These are phyloP conservation scores for Eulemur mongoz DNA, from an alignment of 2,797 vertebrate genomes.

Conservation along the genomic window DNA sequence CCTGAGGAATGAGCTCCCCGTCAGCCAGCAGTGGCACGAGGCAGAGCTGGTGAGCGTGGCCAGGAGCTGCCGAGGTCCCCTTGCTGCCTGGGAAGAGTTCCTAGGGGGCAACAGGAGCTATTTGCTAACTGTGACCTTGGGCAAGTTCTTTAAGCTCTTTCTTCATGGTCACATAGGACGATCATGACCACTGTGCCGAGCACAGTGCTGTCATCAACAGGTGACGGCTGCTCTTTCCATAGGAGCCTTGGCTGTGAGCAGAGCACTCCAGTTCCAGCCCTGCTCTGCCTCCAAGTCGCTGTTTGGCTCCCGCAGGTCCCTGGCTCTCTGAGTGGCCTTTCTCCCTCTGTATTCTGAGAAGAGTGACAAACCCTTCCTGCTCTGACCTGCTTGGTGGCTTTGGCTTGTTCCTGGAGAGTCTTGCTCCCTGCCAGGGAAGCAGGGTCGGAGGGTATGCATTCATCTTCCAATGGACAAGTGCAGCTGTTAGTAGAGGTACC, in stretches of 20 bases:
- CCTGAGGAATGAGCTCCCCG: background rate
- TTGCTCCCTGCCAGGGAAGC: background rate
- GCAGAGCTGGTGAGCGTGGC: background rate
- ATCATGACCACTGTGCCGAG: background rate
- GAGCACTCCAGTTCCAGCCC: background rate
- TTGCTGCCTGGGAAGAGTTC: background rate
- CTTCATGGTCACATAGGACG: background rate
- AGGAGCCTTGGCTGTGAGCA: background rate
- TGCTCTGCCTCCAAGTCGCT: rapidly evolving
- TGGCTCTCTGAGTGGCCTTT: background rate
- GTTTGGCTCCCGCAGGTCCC: background rate
- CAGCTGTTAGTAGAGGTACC: background rate
- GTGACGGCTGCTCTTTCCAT: rapidly evolving
- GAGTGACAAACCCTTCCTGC: background rate
- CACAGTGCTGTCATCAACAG: background rate
- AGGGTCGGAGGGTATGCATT: background rate
- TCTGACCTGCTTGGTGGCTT: background rate
- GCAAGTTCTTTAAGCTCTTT: background rate
- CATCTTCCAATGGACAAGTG: background rate
- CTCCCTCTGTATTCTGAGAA: background rate
- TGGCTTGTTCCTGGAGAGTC: background rate
- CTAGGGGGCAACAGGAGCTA: no score
- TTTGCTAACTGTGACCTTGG: background rate
- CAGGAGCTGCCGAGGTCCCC: background rate
- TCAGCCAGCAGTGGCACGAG: rapidly evolving